phyloP scores from a whole-genome alignment of 2,888 invertebrate genomes.

The Disparrhopalites patrizii region DNA sequence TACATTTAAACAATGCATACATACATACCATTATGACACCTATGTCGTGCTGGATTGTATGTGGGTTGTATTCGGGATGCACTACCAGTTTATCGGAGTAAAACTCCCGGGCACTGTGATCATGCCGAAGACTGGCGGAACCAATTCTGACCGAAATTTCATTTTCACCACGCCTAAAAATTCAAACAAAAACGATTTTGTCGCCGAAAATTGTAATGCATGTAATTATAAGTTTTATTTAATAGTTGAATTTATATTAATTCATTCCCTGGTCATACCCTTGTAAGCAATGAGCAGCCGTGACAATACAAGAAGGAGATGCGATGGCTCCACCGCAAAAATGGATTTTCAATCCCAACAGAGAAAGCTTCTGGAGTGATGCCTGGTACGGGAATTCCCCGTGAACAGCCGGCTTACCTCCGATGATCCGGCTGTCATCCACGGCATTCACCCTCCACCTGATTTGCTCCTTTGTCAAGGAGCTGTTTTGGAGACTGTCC shows the following conservation, averaged over 20 bases:
- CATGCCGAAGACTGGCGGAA: slow-evolving; percentile 36
- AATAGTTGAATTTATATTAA: too few species aligned
- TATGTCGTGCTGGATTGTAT: slow-evolving; percentile 43
- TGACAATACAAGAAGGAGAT: slow-evolving; percentile 33
- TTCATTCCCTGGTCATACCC: slow-evolving; percentile 35
- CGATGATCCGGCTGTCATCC: slow-evolving; percentile 42
- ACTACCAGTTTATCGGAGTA: slow-evolving; percentile 32
- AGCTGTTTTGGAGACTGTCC: background rate
- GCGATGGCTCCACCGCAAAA: slow-evolving; percentile 43
- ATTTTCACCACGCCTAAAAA: slow-evolving; percentile 31
- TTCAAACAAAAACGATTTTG: background rate
- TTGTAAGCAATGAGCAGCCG: slow-evolving; percentile 46
- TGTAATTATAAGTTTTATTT: too few species aligned
- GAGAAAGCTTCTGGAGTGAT: slow-evolving; percentile 43
- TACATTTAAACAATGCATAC: too few species aligned
- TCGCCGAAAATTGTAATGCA: too few species aligned
- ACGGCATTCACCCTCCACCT: slow-evolving; percentile 3
- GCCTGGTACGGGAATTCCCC: slow-evolving; percentile 46
- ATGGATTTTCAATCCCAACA: slow-evolving; percentile 43
- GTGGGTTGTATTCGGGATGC: slow-evolving; percentile 42
- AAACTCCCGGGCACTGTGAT: slow-evolving; percentile 31
- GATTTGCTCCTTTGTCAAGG: background rate
- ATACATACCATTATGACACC: slow-evolving; percentile 38
- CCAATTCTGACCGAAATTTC: slow-evolving; percentile 44
- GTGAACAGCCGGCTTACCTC: slow-evolving; percentile 38